phyloP scores from a whole-genome alignment of 2,888 invertebrate species.

The Vandiemenella viatica region DNA sequence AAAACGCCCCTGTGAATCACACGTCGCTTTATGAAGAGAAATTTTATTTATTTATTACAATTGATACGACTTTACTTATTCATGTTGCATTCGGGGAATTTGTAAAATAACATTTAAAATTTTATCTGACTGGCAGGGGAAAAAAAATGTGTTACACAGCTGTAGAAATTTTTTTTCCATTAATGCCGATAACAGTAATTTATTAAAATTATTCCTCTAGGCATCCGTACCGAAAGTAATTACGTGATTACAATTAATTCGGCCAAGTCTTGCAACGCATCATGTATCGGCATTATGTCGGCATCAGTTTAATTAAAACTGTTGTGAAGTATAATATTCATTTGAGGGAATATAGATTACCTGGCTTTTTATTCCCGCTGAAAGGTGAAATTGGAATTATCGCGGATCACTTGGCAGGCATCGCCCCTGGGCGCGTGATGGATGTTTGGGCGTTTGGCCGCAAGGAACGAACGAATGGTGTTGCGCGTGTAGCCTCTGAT shows the following conservation, averaged over 20 bases:
- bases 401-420: neutral
- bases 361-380: neutral
- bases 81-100: neutral
- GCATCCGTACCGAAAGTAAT: neutral
- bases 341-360: neutral
- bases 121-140: too few relatives aligned
- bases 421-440: too few relatives aligned
- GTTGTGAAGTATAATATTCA: neutral
- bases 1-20: too few relatives aligned
- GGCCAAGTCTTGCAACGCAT: neutral
- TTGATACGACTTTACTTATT: neutral
- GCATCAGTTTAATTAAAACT: neutral
- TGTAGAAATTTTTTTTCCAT: neutral
- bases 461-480: too few relatives aligned
- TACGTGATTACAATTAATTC: neutral
- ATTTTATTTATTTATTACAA: neutral
- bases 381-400: neutral
- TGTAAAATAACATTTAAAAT: neutral
- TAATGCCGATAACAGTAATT: neutral
- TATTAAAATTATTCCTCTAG: neutral
- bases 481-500: too few relatives aligned
- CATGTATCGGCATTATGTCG: neutral
- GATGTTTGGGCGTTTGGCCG: too few relatives aligned
- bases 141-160: too few relatives aligned
- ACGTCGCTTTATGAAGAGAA: too few relatives aligned